phyloP scores from a whole-genome alignment of 2,888 invertebrate species.

The Eupithecia subfuscata region DNA sequence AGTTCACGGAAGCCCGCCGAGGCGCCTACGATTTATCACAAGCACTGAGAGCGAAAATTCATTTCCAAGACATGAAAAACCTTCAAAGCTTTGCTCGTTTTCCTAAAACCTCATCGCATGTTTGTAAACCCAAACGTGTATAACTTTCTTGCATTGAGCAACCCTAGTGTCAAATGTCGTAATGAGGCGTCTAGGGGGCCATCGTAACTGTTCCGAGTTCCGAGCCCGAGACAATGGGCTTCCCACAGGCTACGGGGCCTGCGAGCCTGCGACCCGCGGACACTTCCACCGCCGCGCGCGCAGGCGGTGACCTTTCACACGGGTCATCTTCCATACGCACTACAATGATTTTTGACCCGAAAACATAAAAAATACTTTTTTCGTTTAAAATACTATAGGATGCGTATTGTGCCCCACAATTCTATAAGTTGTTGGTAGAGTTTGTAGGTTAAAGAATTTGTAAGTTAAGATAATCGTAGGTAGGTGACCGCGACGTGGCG shows the following conservation, averaged over 20 bases:
- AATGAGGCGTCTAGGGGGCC: slow-evolving; percentile 29
- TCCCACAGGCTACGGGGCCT: slow-evolving; percentile 29
- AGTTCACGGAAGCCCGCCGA: neutral
- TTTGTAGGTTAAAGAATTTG: neutral
- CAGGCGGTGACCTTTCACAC: slow-evolving; percentile 44
- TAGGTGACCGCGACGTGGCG: neutral
- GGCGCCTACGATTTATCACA: too few relatives aligned
- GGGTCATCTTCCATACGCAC: neutral
- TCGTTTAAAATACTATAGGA: neutral
- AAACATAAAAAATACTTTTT: neutral
- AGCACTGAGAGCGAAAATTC: too few relatives aligned
- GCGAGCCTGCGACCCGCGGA: slow-evolving; percentile 23
- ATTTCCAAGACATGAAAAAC: neutral
- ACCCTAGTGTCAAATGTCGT: slow-evolving; percentile 26
- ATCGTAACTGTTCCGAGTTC: slow-evolving; percentile 36
- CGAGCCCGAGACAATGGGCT: slow-evolving; percentile 47
- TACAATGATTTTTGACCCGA: neutral
- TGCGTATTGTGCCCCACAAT: too few relatives aligned
- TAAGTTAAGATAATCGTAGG: neutral
- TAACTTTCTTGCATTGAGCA: neutral
- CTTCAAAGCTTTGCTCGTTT: neutral
- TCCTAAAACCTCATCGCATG: neutral
- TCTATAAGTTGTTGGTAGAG: neutral
- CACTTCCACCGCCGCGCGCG: slow-evolving; percentile 33
- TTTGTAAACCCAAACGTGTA: neutral